Base-by-base conservation (phyloP, 2,113 vertebrate genomes). In the Scytalopus superciliaris region DNA sequence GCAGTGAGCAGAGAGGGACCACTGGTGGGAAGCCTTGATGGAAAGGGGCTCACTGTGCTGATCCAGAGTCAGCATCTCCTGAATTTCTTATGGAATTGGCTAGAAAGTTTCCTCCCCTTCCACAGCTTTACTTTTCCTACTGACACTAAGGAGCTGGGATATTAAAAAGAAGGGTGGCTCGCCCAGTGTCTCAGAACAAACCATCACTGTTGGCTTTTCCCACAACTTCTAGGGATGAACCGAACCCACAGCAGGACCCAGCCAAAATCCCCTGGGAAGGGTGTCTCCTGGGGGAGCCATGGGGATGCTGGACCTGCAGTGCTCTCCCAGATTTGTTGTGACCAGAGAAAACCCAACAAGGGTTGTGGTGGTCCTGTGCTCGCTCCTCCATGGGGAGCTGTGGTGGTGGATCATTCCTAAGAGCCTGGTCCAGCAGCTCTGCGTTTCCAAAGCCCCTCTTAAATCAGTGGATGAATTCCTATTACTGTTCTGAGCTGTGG, bases 251-350 rank as follows among this genome's bases (percentile, higher is more conserved):
- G n/a, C 75, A 68, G 66, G 35, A 28, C 12, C 74, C 24, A 42
- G 53, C 68, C 49, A 14, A 70, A 85, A 33, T 68, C 37, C 25
- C 31, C 17, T 0, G 8, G 22, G 14, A 37, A 69, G 30, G 55
- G 1, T 14, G 6, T 81, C 15, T 30, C 27, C 14, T 30, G 52
- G 66, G 42, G 42, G 35, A 35, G 53, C 63, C 5, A 0, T 21
- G 31, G 77, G 57, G 39, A 27, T 39, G 47, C 12, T 2, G 13
- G 69, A 8, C 3, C 33, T 18, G 2, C 16, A 22, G 75, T 3
- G 4, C 49, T 74, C 1, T 0, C 55, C 31, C 13, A 63, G 33
- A 7, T n/a, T n/a, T n/a, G n/a, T n/a, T 77, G 63, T 1, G 3
- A 17, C 25, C 2, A 2, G 33, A 45, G 57, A 10, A 10, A 82